Conservation (phyloP, 1,140 invertebrate species). For the Cylas formicarius region DNA sequence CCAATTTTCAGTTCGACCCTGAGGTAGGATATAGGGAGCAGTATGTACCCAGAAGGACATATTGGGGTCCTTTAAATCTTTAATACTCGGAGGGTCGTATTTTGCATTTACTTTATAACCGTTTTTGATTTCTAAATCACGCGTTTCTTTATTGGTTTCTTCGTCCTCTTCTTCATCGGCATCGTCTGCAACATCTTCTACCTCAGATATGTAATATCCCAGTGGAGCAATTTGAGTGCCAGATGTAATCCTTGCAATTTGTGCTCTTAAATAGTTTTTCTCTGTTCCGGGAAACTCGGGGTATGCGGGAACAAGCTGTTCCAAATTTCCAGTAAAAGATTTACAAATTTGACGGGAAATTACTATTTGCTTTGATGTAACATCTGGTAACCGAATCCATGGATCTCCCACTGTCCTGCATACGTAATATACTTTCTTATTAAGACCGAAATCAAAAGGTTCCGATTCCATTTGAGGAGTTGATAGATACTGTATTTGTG, state of each 20-base stretch:
- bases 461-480: slow-evolving; percentile 51
- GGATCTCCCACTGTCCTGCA: slow-evolving; percentile 58
- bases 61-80: slow-evolving; percentile 53
- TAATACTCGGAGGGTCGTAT: slow-evolving; percentile 46
- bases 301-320: slow-evolving; percentile 56
- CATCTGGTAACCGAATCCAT: slow-evolving; percentile 64
- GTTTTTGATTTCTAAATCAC: slow-evolving; percentile 36
- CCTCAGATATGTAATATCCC: slow-evolving; percentile 58
- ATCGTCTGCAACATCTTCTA: slow-evolving; percentile 49
- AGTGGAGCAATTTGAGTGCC: slow-evolving; percentile 72
- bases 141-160: slow-evolving; percentile 42
- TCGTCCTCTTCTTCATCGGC: slow-evolving; percentile 45
- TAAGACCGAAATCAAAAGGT: slow-evolving; percentile 56
- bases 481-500: slow-evolving; percentile 45
- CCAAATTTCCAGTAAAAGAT: slow-evolving; percentile 63
- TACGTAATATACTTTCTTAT: slow-evolving; percentile 64
- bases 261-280: slow-evolving; percentile 73
- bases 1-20: slow-evolving; percentile 58
- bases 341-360: slow-evolving; percentile 54
- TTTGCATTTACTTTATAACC: slow-evolving; percentile 42
- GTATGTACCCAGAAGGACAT: slow-evolving; percentile 79
- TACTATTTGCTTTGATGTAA: slow-evolving; percentile 59
- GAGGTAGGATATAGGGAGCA: slow-evolving; percentile 66
- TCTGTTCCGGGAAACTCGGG: slow-evolving; percentile 75
- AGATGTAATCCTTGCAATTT: slow-evolving; percentile 67